Base-by-base conservation (phyloP, 2,113 vertebrate species). In the Chionomys nivalis region DNA sequence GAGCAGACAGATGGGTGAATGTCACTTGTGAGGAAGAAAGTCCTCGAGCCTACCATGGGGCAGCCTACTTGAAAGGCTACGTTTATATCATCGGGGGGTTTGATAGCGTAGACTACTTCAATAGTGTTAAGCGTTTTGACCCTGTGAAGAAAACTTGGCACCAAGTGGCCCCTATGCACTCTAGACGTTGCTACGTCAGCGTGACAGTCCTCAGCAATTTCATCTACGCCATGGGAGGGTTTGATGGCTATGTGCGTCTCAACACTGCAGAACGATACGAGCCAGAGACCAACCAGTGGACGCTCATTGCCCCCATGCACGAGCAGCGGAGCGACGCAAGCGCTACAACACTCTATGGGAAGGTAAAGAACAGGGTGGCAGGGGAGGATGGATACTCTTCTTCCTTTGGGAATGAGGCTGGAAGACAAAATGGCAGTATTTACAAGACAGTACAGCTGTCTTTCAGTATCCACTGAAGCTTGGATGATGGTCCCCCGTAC, bases 151-250 rank as follows among this genome's bases (percentile, higher is more conserved):
- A 98, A 47, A 98, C 95, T 0, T 99, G 99, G 99, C 98, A 98
- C 87, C 98, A 99, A 97, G 99, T 99, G 4, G 98, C 99, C 0
- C 99, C 99, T 36, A 99, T 99, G 99, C 98, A 99, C 96, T 98
- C 98, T 0, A 96, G 98, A 44, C 98, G 99, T 52, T 99, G 99
- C 97, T 99, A 99, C 0, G 98, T 99, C 85, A 99, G 99, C 0
- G 98, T 99, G 47, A 91, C 98, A 0, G 98, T 99, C 11, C 98
- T 99, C 65, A 90, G 98, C 42, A 90, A 97, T 61, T 97, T 97
- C 85, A 98, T 99, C 94, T 98, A 98, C 0, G 98, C 98, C 95
- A 99, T 99, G 97, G 99, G 99, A 5, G 99, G 99, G 14, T 99
- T 98, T 26, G 98, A 99, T 0, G 99, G 99, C 21, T 97, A 98